Base-by-base conservation (phyloP, 2,113 vertebrate species). In the Uria aalge region DNA sequence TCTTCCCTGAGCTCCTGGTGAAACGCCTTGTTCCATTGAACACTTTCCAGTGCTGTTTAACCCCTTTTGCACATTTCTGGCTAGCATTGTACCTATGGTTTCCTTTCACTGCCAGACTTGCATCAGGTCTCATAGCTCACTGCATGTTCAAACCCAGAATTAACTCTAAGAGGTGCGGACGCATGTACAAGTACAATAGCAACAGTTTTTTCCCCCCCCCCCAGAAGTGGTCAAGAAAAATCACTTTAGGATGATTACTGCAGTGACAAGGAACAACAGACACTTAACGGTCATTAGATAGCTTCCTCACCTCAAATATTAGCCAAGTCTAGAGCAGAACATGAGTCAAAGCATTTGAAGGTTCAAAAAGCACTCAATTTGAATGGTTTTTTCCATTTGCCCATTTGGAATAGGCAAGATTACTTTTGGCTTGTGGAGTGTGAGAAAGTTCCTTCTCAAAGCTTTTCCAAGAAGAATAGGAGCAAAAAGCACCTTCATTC, bases 41-140 rank as follows among this genome's bases (percentile, higher is more conserved):
- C 8, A 9, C 50, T 83, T 72, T 30, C 69, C 15, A 30, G 15
- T 8, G 17, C 52, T 62, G 6, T 48, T 82, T 40, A 63, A 79
- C 12, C 12, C 36, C 6, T 41, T 29, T 29, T n/a, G 30, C 21
- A 34, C 26, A 36, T 75, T 72, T 45, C 57, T 68, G 40, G 63
- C 41, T 76, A 15, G 30, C 11, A 5, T 6, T 41, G 15, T 50
- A 13, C 41, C 63, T 48, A 9, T 4, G 6, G 12, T 15, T 64
- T n/a, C 48, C 26, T 62, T 40, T 8, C 53, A 60, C 34, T 41
- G 12, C 6, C 67, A 85, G 50, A 27, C 6, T 73, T 20, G 60
- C 18, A 11, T 11, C 1, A 3, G 7, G 8, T 78, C 48, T 62
- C 0, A 0, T 27, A 57, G 22, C 36, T 71, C 40, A 60, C 56